A percentile compares a stretch with the other conserved stretches of the same genome.
These are phyloP conservation scores for Phaedon cochleariae DNA, from an alignment of 2,888 invertebrate species.

Conservation along the genomic window DNA sequence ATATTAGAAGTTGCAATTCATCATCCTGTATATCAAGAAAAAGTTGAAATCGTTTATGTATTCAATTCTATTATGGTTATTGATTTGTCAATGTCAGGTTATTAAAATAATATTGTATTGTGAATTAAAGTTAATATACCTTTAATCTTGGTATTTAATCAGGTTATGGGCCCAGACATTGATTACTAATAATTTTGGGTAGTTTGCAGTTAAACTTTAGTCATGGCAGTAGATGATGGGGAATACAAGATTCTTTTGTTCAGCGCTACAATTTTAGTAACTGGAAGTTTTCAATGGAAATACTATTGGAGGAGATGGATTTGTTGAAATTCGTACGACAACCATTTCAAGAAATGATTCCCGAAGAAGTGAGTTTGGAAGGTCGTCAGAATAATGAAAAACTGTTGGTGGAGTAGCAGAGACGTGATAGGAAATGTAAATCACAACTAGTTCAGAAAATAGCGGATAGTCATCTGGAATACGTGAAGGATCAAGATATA, in stretches of 20 bases:
- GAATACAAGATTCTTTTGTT: neutral
- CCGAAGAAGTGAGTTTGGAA: neutral
- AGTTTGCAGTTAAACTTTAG: too few relatives aligned
- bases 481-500: constrained; percentile 43
- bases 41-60: too few relatives aligned
- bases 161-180: too few relatives aligned
- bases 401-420: neutral
- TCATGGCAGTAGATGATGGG: neutral
- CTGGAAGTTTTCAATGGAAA: neutral
- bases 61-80: too few relatives aligned
- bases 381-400: neutral
- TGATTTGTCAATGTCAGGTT: too few relatives aligned
- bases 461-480: constrained; percentile 47
- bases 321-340: neutral
- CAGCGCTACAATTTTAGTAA: neutral
- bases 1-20: too few relatives aligned
- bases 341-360: neutral
- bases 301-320: neutral
- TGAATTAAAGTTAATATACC: too few relatives aligned
- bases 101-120: too few relatives aligned
- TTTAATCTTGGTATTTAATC: too few relatives aligned
- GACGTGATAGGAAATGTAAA: neutral
- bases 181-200: too few relatives aligned
- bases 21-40: too few relatives aligned
- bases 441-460: constrained; percentile 45